Evolutionary conservation across 1,140 invertebrate genomes (phyloP).

Genomic region (Bombus terrestris): DNA sequence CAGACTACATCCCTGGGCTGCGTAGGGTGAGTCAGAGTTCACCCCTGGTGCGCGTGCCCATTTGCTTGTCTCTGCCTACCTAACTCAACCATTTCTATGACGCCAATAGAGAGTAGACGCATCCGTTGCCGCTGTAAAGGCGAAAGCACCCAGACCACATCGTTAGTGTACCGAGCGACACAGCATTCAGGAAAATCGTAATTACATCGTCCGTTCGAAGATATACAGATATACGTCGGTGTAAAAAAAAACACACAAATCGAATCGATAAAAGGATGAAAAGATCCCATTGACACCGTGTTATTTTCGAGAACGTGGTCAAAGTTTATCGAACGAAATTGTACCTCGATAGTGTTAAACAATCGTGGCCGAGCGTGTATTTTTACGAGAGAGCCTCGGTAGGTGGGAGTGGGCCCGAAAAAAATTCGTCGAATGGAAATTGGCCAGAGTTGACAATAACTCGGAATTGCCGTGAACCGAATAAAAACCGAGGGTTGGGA

Average conservation of each 20-base stretch:
- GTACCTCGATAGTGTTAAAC: background rate
- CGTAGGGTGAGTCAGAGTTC: conserved; percentile 74
- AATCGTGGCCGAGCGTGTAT: background rate
- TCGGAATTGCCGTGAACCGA: conserved; percentile 27
- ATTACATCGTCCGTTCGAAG: background rate
- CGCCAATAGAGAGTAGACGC: conserved; percentile 54
- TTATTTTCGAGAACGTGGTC: background rate
- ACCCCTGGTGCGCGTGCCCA: conserved; percentile 66
- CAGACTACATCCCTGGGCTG: conserved; percentile 61
- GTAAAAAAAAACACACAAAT: background rate
- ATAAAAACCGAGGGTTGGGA: background rate
- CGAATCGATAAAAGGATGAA: background rate
- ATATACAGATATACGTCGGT: background rate
- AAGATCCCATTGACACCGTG: background rate
- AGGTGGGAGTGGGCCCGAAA: background rate
- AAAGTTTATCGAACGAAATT: conserved; percentile 9
- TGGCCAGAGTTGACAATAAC: conserved; percentile 36
- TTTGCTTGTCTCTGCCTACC: conserved; percentile 58
- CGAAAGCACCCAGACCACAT: background rate
- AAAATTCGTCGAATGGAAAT: conserved; percentile 26
- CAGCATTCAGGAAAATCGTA: background rate
- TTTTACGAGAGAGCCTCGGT: background rate
- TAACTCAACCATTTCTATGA: conserved; percentile 66
- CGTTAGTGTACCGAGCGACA: background rate
- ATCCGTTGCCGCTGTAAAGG: conserved; percentile 42